Conservation (phyloP, 2,797 vertebrate genomes). For the Carcharodon carcharias region DNA sequence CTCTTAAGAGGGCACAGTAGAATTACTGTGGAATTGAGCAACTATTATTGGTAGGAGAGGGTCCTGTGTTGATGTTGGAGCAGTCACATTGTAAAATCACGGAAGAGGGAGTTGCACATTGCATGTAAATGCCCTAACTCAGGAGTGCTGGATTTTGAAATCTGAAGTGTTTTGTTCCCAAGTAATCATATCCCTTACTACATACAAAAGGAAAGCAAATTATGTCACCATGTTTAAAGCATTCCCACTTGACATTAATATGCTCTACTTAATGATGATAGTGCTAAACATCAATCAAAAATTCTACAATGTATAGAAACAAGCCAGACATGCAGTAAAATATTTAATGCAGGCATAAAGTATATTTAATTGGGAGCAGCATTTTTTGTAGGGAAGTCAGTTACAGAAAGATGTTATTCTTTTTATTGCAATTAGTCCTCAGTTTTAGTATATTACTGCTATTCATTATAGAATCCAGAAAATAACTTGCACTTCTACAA, state of each 20-base stretch:
- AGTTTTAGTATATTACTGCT: neutral
- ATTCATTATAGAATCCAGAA: neutral
- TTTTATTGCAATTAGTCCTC: slow-evolving; percentile 19
- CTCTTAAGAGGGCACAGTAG: neutral
- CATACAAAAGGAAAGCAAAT: neutral
- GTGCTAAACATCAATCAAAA: neutral
- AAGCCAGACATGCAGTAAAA: neutral
- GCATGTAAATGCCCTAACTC: neutral
- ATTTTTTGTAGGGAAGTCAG: neutral
- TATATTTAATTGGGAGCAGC: neutral
- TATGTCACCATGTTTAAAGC: neutral
- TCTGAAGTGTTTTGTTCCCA: neutral
- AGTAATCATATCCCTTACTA: neutral
- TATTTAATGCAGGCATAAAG: neutral
- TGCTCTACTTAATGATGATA: neutral
- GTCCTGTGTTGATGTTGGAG: neutral
- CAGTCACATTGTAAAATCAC: neutral
- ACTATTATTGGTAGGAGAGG: neutral
- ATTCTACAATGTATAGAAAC: neutral
- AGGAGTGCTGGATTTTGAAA: neutral
- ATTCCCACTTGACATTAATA: neutral
- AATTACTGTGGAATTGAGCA: neutral
- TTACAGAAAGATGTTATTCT: neutral
- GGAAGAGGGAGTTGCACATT: neutral
- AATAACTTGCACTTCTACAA: neutral